These are phyloP conservation scores for Nannospalax galili DNA, from an alignment of 2,113 vertebrate genomes.

Conservation along the genomic window DNA sequence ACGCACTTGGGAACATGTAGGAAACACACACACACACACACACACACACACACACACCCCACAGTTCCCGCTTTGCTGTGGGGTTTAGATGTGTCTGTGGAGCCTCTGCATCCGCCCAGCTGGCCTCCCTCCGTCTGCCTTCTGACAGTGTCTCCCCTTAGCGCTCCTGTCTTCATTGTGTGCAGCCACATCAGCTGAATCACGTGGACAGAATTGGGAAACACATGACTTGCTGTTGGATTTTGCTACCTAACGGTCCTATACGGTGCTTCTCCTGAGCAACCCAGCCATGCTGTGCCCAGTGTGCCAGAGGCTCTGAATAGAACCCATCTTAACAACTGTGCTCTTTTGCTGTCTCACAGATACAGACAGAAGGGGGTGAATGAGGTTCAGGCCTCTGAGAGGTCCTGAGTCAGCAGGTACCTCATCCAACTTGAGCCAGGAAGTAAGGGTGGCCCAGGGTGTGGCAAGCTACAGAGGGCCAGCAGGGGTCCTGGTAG, in stretches of 20 bases:
- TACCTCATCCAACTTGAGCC: no score
- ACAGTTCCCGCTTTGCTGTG: background rate
- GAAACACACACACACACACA: background rate
- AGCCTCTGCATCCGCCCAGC: accelerated
- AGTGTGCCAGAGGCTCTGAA: background rate
- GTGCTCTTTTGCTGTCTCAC: background rate
- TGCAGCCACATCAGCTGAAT: accelerated
- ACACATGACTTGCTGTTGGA: accelerated
- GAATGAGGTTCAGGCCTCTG: background rate
- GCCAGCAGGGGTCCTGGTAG: background rate
- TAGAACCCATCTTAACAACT: accelerated
- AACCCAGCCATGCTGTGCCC: no score
- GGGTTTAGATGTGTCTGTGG: accelerated
- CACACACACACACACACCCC: no score
- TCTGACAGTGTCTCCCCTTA: accelerated
- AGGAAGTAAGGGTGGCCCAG: accelerated
- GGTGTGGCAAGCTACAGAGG: no score
- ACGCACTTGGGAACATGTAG: no score
- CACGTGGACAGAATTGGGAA: accelerated
- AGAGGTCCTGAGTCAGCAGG: background rate
- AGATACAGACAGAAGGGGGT: accelerated
- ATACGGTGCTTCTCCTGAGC: background rate
- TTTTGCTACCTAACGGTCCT: no score
- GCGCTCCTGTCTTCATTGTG: accelerated
- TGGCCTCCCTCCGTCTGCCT: accelerated